A percentile compares a stretch with the other conserved stretches of the same genome.
Evolutionary conservation across 2,113 vertebrate species (phyloP).

Genomic region (Rhynchomys soricoides): DNA sequence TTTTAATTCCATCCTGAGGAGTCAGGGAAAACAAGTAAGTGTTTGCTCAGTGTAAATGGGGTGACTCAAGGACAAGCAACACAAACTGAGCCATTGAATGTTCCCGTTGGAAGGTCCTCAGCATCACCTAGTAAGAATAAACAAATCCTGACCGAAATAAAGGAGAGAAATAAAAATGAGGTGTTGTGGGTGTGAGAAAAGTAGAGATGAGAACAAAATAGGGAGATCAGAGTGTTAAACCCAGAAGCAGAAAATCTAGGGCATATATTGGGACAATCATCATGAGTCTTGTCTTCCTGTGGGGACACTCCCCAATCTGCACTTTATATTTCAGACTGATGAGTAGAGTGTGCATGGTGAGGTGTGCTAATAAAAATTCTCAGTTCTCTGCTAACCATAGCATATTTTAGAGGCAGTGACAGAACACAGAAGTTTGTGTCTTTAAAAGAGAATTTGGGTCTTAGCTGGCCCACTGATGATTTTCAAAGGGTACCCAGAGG

Average conservation of each 20-base stretch:
- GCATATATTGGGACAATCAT: rapidly evolving
- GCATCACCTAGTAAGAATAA: neutral
- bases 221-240: rapidly evolving
- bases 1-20: constrained; percentile 49
- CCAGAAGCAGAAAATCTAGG: neutral
- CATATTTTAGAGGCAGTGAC: neutral
- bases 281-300: neutral
- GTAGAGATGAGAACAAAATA: neutral
- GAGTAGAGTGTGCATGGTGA: neutral
- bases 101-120: neutral
- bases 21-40: constrained; percentile 39
- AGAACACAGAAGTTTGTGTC: neutral
- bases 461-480: neutral
- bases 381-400: neutral
- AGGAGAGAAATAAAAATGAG: constrained; percentile 45
- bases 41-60: constrained; percentile 50
- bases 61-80: constrained; percentile 17
- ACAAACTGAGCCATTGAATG: neutral
- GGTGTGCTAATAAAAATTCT: neutral
- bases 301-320: neutral
- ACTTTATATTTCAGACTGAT: neutral
- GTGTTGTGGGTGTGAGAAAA: neutral
- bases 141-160: constrained; percentile 31
- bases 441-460: neutral
- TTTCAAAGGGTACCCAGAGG: neutral